phyloP scores from a whole-genome alignment of 37 sponge, comb jelly and placozoan genomes.

The Cliona cf. orientalis region DNA sequence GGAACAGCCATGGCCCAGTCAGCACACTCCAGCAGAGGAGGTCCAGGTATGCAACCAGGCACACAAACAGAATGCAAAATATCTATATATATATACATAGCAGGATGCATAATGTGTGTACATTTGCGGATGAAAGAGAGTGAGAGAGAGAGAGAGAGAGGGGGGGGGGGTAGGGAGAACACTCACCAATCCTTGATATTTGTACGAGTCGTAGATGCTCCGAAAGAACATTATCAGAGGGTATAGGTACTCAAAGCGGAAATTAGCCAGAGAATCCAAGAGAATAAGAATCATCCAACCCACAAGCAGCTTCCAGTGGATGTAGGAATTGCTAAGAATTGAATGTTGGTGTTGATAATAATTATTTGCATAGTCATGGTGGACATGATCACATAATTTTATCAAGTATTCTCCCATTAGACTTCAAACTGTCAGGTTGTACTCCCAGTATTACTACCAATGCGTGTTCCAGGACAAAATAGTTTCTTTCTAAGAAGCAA shows the following conservation, averaged over 20 bases:
- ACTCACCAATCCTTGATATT: conserved; percentile 73
- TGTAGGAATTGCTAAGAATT: conserved; percentile 13
- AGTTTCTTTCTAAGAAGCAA: no score
- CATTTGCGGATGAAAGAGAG: conserved; percentile 3
- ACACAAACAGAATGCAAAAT: conserved; percentile 57
- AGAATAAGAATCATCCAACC: conserved; percentile 46
- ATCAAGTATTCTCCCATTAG: no score
- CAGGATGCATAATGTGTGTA: not conserved
- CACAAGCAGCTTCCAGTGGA: conserved; percentile 50
- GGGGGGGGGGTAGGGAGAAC: not conserved
- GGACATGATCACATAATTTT: no score
- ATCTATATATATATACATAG: conserved; percentile 17
- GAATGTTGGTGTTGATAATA: no score
- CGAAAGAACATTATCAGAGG: conserved; percentile 61
- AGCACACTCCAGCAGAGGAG: conserved; percentile 61
- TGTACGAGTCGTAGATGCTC: conserved; percentile 63
- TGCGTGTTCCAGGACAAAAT: no score
- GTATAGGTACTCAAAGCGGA: conserved; percentile 65
- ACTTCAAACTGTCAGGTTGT: no score
- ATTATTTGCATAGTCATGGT: not conserved
- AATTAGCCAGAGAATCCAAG: conserved; percentile 50
- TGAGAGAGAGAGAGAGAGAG: no score
- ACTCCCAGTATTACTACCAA: no score
- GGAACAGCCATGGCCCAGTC: conserved; percentile 58
- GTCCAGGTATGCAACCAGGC: conserved; percentile 63